Percentiles rank a stretch among this genome's conserved stretches.
phyloP scores from a whole-genome alignment of 2,797 vertebrate species.

The Meda fulgida region DNA sequence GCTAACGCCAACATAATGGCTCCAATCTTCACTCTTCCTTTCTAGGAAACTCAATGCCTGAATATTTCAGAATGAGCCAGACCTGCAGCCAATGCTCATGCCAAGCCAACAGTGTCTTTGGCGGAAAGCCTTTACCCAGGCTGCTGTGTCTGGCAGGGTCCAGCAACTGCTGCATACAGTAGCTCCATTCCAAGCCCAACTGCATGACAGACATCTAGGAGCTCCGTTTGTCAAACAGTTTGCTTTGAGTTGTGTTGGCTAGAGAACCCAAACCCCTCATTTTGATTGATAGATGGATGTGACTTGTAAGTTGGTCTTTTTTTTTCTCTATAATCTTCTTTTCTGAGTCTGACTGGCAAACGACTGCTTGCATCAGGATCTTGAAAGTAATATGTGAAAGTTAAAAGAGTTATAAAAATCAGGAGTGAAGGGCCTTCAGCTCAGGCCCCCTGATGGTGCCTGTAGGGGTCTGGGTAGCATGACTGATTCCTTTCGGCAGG shows the following conservation, averaged over 20 bases:
- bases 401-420: slow-evolving; percentile 43
- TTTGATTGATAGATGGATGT: slow-evolving; percentile 59
- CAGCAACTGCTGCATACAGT: slow-evolving; percentile 51
- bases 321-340: slow-evolving; percentile 1
- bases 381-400: slow-evolving; percentile 36
- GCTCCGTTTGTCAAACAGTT: slow-evolving; percentile 30
- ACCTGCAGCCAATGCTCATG: slow-evolving; percentile 11
- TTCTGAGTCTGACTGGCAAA: slow-evolving; percentile 18
- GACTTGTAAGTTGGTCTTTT: slow-evolving; percentile 13
- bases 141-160: slow-evolving; percentile 42
- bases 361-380: background rate
- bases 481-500: slow-evolving; percentile 48
- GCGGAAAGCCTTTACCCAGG: slow-evolving; percentile 37
- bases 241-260: slow-evolving; percentile 54
- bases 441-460: slow-evolving; percentile 40
- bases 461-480: slow-evolving; percentile 48
- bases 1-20: slow-evolving; percentile 34
- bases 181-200: slow-evolving; percentile 49
- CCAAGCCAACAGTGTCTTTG: slow-evolving; percentile 41
- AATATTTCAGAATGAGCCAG: slow-evolving; percentile 35
- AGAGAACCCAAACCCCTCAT: slow-evolving; percentile 45
- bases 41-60: slow-evolving; percentile 20
- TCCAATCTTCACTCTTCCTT: slow-evolving; percentile 19
- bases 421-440: slow-evolving; percentile 22
- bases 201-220: slow-evolving; percentile 52